These are phyloP conservation scores for Diplodus puntazzo DNA, from an alignment of 2,797 vertebrate genomes.

Conservation along the genomic window DNA sequence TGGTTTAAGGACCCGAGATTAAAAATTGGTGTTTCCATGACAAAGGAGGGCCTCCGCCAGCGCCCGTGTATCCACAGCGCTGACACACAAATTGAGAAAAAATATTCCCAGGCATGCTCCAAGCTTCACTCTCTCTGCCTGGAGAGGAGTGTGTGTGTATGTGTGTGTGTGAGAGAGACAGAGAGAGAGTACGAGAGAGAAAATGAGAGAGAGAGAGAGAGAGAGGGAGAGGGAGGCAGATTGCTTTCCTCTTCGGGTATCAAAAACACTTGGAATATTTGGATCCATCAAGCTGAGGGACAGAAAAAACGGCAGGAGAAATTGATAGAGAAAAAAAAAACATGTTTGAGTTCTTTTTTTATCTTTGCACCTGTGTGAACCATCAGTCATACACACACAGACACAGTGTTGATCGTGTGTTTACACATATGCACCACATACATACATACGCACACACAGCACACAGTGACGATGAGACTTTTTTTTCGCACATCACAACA, in stretches of 20 bases:
- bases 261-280: conserved; percentile 47
- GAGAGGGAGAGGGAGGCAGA: conserved; percentile 16
- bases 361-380: conserved; percentile 11
- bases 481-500: conserved; percentile 3
- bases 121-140: conserved; percentile 66
- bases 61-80: conserved; percentile 63
- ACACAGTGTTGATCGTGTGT: not conserved
- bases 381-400: conserved; percentile 3
- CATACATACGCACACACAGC: not conserved
- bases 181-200: not conserved
- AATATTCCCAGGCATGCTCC: conserved; percentile 81
- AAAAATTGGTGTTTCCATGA: conserved; percentile 85
- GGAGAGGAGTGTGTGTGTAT: conserved; percentile 51
- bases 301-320: not conserved
- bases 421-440: not conserved
- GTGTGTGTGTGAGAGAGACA: conserved; percentile 21
- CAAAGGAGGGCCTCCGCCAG: conserved; percentile 76
- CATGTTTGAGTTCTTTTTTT: not conserved
- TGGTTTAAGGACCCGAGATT: conserved; percentile 72
- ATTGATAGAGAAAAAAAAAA: not conserved
- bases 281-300: conserved; percentile 36
- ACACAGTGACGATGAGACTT: too few relatives aligned
- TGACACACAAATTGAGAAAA: conserved; percentile 76
- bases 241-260: conserved; percentile 52
- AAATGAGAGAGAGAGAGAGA: not conserved